Evolutionary conservation across 1,140 invertebrate genomes (phyloP).

Genomic region (Cecropterus lyciades): DNA sequence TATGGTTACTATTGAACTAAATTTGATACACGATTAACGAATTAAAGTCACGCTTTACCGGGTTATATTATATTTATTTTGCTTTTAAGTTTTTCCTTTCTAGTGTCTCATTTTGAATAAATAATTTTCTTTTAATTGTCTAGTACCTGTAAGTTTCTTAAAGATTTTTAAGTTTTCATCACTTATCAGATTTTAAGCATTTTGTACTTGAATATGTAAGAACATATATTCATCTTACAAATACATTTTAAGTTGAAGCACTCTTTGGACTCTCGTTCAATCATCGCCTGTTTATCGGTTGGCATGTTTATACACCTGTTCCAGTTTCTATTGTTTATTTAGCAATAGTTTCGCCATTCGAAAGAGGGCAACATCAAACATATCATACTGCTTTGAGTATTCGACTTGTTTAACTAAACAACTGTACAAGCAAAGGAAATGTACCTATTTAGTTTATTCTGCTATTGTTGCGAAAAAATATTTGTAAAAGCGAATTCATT

Average conservation of each 20-base stretch:
- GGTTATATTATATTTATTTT: not conserved
- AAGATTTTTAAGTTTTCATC: no score
- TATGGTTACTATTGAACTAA: conserved; percentile 7
- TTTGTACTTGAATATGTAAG: no score
- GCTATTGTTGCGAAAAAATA: no score
- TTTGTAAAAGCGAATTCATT: no score
- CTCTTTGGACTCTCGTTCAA: not conserved
- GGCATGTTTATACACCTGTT: conserved; percentile 55
- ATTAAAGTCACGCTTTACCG: conserved; percentile 1
- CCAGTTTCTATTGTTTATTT: conserved; percentile 50
- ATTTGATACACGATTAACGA: conserved; percentile 3
- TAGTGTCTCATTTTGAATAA: no score
- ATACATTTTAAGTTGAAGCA: no score
- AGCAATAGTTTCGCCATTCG: conserved; percentile 47
- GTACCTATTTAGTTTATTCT: no score
- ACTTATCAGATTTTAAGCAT: no score
- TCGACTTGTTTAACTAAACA: conserved; percentile 16
- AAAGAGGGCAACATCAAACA: conserved; percentile 45
- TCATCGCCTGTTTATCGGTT: conserved; percentile 16
- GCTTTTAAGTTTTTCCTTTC: no score
- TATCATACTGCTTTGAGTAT: conserved; percentile 8
- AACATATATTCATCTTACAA: no score
- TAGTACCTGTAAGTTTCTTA: no score
- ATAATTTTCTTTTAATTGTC: no score
- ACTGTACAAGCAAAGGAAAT: conserved; percentile 17